Base-by-base conservation (phyloP, 2,888 invertebrate species). In the Stramonita haemastoma region DNA sequence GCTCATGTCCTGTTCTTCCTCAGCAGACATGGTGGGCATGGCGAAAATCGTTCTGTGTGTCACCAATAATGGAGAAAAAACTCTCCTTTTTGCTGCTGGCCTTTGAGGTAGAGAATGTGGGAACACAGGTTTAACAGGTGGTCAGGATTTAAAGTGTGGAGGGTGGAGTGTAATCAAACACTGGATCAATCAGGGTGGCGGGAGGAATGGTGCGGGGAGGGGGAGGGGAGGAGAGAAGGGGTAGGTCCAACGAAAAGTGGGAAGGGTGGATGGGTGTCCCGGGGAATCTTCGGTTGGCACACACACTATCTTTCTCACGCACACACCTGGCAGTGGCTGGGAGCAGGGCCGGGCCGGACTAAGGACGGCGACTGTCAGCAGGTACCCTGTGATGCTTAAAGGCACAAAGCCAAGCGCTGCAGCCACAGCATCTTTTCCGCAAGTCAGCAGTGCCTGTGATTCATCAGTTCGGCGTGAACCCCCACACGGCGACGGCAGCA, bases 1-100 rank as follows among this genome's bases (percentile, higher is more conserved):
- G 6, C 32, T 73, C 15, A 73, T 36, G 60, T 32, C 70, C n/a
- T 70, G 79, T 11, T 88, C 86, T 1, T 85, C 90, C 56, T 90
- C 89, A 86, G 88, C 86, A 56, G 90, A 89, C 90, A 91, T 90
- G 91, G 70, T 88, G 77, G 77, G 86, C 87, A 84, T 77, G 77
- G n/a, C 85, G 85, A 89, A 89, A 73, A 60, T 32, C 84, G 46
- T 70, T 34, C 70, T 56, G 81, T 29, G 73, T n/a, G 15, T 32
- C 36, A 34, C 32, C 57, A 32, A 32, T 32, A 22, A 46, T 36
- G 17, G 32, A 15, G n/a, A 87, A 11, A 32, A n/a, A 73, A 32
- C 29, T 32, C 22, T 56, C 11, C n/a, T n/a, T 56, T 46, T 46
- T 6, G 36, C 26, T 83, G 81, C 46, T 26, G 32, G n/a, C 73